A percentile compares a stretch with the other conserved stretches of the same genome.
phyloP scores from a whole-genome alignment of 2,113 vertebrate genomes.

The Zosterops hypoxanthus region DNA sequence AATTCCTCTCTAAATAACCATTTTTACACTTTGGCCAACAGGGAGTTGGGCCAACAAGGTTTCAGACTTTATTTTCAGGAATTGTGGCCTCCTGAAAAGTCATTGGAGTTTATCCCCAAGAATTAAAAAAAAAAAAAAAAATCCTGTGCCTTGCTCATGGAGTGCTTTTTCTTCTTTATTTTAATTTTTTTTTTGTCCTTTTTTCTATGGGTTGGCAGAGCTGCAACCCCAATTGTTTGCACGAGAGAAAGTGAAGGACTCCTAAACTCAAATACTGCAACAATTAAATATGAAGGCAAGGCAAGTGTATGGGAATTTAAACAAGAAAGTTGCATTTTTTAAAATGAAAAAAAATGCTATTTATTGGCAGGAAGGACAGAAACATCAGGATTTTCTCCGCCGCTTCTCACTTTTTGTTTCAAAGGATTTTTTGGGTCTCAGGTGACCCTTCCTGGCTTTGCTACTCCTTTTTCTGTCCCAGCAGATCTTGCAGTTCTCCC shows the following conservation, averaged over 20 bases:
- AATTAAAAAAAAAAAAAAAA: neutral
- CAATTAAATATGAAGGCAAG: neutral
- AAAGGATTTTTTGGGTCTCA: neutral
- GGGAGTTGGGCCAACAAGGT: fast-evolving
- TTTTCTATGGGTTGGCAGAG: neutral
- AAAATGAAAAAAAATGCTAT: fast-evolving
- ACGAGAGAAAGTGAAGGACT: neutral
- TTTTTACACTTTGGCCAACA: fast-evolving
- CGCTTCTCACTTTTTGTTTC: neutral
- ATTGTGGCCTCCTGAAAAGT: neutral
- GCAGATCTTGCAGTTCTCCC: neutral
- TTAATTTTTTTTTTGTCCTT: neutral
- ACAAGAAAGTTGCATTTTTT: neutral
- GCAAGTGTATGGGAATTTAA: neutral
- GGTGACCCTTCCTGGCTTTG: neutral
- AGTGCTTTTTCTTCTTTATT: neutral
- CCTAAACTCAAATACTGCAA: neutral
- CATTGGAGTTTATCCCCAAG: neutral
- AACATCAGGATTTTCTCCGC: neutral
- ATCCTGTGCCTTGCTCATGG: fast-evolving
- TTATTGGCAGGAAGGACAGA: neutral
- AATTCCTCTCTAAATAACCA: fast-evolving
- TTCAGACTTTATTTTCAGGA: neutral
- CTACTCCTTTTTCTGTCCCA: neutral
- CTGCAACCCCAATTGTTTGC: neutral